Evolutionary conservation across 2,888 invertebrate species (phyloP).

Genomic region (Apamea crenata): DNA sequence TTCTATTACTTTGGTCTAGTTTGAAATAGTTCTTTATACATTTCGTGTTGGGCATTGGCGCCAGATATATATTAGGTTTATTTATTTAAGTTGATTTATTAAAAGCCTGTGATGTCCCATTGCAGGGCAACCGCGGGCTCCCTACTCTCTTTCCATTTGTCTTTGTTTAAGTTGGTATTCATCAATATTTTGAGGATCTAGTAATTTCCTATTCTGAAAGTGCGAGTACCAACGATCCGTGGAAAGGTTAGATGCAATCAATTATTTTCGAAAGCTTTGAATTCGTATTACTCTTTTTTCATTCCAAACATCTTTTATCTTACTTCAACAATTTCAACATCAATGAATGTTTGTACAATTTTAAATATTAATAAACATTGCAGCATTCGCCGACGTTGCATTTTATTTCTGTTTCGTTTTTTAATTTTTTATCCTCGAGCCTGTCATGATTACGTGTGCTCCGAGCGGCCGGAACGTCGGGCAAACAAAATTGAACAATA

Average conservation of each 20-base stretch:
- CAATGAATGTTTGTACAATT: constrained; percentile 13
- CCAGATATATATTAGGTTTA: neutral
- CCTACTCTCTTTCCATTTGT: too few relatives aligned
- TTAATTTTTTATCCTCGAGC: constrained; percentile 41
- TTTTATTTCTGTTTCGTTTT: constrained; percentile 50
- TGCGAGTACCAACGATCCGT: too few relatives aligned
- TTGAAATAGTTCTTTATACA: neutral
- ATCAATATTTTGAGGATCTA: neutral
- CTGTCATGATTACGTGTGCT: constrained; percentile 49
- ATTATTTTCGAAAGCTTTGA: neutral
- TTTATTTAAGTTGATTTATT: neutral
- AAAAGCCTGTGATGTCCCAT: too few relatives aligned
- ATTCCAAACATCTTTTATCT: too few relatives aligned
- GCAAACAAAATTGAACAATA: constrained; percentile 58
- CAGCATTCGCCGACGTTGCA: constrained; percentile 25
- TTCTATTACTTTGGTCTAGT: neutral
- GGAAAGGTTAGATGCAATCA: neutral
- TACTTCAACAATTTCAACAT: neutral
- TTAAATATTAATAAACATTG: constrained; percentile 23
- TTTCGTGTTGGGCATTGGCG: neutral
- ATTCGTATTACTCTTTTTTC: neutral
- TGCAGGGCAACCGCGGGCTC: too few relatives aligned
- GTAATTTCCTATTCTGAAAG: neutral
- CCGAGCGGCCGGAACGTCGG: constrained; percentile 7
- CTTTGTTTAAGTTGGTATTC: neutral